Base-by-base conservation (phyloP, 2,113 vertebrate genomes). In the Dasypus novemcinctus region DNA sequence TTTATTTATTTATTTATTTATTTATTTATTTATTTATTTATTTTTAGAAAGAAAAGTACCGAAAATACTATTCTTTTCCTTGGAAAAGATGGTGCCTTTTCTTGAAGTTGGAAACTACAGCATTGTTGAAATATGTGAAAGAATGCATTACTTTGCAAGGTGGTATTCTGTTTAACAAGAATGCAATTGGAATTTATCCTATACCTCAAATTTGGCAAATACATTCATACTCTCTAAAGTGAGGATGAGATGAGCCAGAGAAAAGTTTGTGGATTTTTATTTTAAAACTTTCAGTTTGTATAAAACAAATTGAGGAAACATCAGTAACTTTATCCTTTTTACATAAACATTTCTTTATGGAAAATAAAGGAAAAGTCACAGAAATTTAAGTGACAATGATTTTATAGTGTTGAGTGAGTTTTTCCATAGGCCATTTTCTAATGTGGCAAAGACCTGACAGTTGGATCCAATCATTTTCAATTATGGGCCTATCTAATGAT, bases 281-380 rank as follows among this genome's bases (percentile, higher is more conserved):
- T 49, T 79, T 25, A 94, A 93, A 94, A 63, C 3, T 57, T 78
- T 13, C 27, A 90, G 7, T 82, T 86, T 86, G 12, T 25, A 83
- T 88, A 54, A 85, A 81, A 12, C 20, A 59, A 76, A 2, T 75
- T 57, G 15, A 85, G 15, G 8, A 88, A 46, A 18, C 15, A 57
- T 14, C 3, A 38, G 2, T 81, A 59, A 78, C 4, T 43, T 91
- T 68, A 79, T 80, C 76, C 5, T 92, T 90, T 71, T 74, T 66
- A 25, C 95, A 18, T 71, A 93, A 86, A 69, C 83, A 63, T 81
- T 92, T 96, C 8, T 76, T 83, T 74, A 79, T 18, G 86, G 38
- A 91, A 89, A 95, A 91, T 90, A 88, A 96, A 64, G n/a, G 4
- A 27, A 63, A 92, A n/a, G 23, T 54, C 33, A 63, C 17, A 63